Conservation (phyloP, 2,888 invertebrate genomes). For the Acrocyrtus sp. region DNA sequence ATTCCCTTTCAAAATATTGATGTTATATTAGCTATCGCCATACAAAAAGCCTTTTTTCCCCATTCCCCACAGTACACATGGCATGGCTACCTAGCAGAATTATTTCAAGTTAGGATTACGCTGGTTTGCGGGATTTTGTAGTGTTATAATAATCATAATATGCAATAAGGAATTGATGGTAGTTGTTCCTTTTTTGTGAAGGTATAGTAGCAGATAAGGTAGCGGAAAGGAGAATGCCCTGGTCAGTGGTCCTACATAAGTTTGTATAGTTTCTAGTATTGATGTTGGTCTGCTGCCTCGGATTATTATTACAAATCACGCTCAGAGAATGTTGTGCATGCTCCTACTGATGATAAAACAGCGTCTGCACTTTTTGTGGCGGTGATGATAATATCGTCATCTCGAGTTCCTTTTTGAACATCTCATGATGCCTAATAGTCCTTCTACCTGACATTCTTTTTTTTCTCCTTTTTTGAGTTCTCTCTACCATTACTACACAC, state of each 20-base stretch:
- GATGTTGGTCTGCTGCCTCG: conserved; percentile 10
- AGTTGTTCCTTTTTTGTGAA: too few relatives aligned
- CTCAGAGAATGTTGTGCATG: conserved; percentile 5
- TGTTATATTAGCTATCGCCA: too few relatives aligned
- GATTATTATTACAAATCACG: conserved; percentile 27
- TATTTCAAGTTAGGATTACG: conserved; percentile 1
- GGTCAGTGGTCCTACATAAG: background rate
- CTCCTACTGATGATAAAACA: too few relatives aligned
- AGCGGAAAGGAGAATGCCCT: conserved; percentile 49
- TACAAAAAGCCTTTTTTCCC: background rate
- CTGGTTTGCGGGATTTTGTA: conserved; percentile 21
- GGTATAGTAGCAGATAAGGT: conserved; percentile 12
- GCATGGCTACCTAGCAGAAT: background rate
- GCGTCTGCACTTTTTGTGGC: too few relatives aligned
- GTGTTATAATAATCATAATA: too few relatives aligned
- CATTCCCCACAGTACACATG: background rate
- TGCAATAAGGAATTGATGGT: too few relatives aligned
- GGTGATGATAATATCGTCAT: too few relatives aligned
- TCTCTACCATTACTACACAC: background rate
- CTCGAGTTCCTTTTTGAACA: too few relatives aligned
- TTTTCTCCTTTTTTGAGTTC: background rate
- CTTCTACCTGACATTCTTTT: conserved; percentile 35
- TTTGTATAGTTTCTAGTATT: too few relatives aligned
- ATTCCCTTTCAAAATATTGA: conserved; percentile 11
- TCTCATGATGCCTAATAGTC: too few relatives aligned